These are phyloP conservation scores for Cryptus viduatorius DNA, from an alignment of 2,888 invertebrate species.

Conservation along the genomic window DNA sequence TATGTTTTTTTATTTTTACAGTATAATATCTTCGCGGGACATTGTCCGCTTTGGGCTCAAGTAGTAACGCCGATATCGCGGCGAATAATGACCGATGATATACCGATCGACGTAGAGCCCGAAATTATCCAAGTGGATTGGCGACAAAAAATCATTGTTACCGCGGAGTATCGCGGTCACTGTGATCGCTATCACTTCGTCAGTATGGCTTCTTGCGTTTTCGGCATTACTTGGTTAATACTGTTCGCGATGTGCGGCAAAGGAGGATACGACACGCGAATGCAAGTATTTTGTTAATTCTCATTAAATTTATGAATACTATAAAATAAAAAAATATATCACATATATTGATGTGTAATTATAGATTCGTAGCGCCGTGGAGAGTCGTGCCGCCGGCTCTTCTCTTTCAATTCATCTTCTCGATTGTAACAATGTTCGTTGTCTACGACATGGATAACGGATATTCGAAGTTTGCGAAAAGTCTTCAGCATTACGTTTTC, in stretches of 20 bases:
- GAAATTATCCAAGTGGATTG: constrained; percentile 61
- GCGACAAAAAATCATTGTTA: constrained; percentile 65
- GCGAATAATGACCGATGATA: constrained; percentile 30
- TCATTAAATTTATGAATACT: not conserved
- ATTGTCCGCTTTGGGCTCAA: constrained; percentile 76
- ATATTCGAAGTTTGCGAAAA: constrained; percentile 66
- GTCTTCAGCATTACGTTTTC: constrained; percentile 61
- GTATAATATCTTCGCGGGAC: constrained; percentile 72
- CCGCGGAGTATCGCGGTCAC: constrained; percentile 53
- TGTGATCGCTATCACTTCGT: constrained; percentile 68
- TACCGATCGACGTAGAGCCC: constrained; percentile 37
- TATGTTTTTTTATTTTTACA: constrained; percentile 39
- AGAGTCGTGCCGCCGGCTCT: constrained; percentile 76
- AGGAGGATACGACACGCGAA: constrained; percentile 85
- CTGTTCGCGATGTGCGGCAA: constrained; percentile 87
- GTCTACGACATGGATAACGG: constrained; percentile 71
- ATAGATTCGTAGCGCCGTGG: constrained; percentile 76
- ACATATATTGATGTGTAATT: not conserved
- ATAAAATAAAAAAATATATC: constrained; percentile 3
- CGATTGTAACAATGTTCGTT: constrained; percentile 66
- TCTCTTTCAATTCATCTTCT: constrained; percentile 74
- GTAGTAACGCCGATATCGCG: constrained; percentile 41
- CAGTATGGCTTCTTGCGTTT: constrained; percentile 85
- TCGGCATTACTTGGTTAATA: constrained; percentile 86
- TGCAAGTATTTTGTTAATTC: constrained; percentile 79